Conservation (phyloP, 2,113 vertebrate genomes). For the Aleadryas rufinucha region DNA sequence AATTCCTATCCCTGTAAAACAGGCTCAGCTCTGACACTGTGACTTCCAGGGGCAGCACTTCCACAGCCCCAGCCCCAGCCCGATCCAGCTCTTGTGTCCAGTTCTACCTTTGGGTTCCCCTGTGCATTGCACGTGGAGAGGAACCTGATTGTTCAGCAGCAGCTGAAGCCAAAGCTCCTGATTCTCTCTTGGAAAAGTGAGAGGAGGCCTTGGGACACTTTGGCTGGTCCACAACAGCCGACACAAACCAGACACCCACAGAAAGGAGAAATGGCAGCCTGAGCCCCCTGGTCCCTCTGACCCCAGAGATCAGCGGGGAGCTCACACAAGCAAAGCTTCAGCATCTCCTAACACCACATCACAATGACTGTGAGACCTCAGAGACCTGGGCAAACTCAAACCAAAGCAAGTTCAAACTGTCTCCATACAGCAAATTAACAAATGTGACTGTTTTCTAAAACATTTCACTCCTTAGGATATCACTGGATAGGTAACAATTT, state of each 20-base stretch:
- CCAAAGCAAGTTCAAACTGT: background rate
- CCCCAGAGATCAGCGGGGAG: background rate
- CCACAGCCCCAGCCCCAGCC: background rate
- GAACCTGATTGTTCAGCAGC: background rate
- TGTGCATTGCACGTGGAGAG: accelerated
- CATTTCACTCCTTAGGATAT: background rate
- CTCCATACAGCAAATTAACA: background rate
- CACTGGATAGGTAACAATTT: background rate
- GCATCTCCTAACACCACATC: accelerated
- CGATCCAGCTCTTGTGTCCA: background rate
- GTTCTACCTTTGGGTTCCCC: background rate
- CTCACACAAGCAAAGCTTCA: background rate
- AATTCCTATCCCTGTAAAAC: accelerated
- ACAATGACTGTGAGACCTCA: background rate
- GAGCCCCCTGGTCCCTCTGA: background rate
- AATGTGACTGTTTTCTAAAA: accelerated
- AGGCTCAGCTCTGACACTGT: background rate
- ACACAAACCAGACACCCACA: background rate
- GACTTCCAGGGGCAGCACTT: background rate
- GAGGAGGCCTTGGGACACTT: background rate
- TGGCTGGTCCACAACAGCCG: background rate
- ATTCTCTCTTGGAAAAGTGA: background rate
- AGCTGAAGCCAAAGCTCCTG: background rate
- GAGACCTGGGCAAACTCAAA: background rate
- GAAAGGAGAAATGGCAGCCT: background rate